A percentile compares a stretch with the other conserved stretches of the same genome.
Conservation (phyloP, 2,113 vertebrate genomes). For the Sturnira hondurensis region DNA sequence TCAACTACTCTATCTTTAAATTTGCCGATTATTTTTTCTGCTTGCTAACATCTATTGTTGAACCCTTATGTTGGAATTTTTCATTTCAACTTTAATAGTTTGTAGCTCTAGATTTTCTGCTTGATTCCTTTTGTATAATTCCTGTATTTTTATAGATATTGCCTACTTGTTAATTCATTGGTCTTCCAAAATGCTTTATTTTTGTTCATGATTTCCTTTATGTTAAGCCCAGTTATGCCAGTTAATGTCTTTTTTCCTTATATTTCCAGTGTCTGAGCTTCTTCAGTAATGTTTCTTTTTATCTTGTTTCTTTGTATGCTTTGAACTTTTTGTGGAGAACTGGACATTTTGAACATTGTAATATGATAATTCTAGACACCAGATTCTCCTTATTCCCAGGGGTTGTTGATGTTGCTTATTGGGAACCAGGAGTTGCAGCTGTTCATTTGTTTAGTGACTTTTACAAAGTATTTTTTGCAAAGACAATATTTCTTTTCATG, state of each 20-base stretch:
- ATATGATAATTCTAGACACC: background rate
- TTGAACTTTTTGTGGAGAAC: background rate
- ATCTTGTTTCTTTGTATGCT: background rate
- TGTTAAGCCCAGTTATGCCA: background rate
- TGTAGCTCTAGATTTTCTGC: background rate
- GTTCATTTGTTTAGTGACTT: background rate
- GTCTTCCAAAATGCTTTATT: background rate
- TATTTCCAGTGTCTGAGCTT: background rate
- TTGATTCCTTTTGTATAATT: background rate
- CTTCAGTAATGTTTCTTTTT: background rate
- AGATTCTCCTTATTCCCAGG: background rate
- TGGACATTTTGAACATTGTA: background rate
- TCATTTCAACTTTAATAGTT: background rate
- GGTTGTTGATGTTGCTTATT: background rate
- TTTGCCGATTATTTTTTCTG: background rate
- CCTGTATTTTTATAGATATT: background rate
- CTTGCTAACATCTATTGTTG: background rate
- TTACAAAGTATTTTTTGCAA: background rate
- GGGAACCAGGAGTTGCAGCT: background rate
- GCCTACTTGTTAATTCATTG: background rate
- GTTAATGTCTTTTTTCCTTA: conserved; percentile 32
- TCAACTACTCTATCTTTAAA: background rate
- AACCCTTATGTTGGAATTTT: background rate
- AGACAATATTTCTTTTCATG: background rate
- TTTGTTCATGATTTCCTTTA: background rate